phyloP scores from a whole-genome alignment of 2,888 invertebrate species.

The Apantesis nais region DNA sequence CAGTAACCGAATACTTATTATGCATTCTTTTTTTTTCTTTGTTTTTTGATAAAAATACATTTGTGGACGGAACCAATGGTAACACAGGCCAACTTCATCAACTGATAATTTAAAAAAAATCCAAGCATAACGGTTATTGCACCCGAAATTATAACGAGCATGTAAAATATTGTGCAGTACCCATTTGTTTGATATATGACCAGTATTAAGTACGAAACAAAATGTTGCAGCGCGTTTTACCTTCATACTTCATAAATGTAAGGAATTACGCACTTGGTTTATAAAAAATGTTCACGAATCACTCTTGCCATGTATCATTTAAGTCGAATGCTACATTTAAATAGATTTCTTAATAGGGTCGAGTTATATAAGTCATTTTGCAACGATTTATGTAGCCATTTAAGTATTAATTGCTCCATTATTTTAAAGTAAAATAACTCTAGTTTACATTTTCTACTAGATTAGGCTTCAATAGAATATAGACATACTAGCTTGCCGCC shows the following conservation, averaged over 20 bases:
- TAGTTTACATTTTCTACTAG: no score
- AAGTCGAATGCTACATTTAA: constrained; percentile 16
- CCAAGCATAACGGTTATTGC: constrained; percentile 56
- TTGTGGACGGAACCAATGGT: constrained; percentile 27
- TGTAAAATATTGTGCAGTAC: constrained; percentile 57
- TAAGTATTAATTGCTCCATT: not conserved
- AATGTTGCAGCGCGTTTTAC: constrained; percentile 31
- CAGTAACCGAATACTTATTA: no score
- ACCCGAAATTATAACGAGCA: constrained; percentile 61
- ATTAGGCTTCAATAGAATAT: no score
- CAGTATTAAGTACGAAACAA: constrained; percentile 48
- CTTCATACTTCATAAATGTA: constrained; percentile 31
- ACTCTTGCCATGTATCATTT: constrained; percentile 27
- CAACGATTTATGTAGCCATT: not conserved
- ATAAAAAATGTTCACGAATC: constrained; percentile 30
- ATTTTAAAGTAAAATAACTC: not conserved
- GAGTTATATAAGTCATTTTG: constrained; percentile 6
- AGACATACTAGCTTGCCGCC: no score
- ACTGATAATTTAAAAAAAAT: constrained; percentile 43
- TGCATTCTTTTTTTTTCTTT: no score
- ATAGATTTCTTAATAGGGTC: constrained; percentile 8
- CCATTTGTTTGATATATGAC: constrained; percentile 55
- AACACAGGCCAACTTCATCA: not conserved
- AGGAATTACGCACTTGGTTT: constrained; percentile 38
- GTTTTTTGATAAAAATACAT: not conserved